phyloP scores from a whole-genome alignment of 1,140 invertebrate genomes.

The Bradynema listronoti region DNA sequence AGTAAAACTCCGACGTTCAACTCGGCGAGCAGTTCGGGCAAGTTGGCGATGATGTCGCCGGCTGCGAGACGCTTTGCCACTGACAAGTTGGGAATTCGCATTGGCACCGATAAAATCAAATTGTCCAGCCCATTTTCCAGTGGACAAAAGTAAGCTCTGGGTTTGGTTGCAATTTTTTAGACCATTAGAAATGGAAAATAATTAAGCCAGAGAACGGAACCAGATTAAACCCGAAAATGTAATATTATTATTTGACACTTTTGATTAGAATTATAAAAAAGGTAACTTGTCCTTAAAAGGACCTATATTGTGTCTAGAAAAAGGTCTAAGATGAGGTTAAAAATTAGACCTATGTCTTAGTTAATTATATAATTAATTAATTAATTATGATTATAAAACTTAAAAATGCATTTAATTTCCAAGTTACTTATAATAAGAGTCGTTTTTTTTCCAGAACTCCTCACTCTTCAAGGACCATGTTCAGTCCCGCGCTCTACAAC shows the following conservation, averaged over 20 bases:
- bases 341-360: not conserved
- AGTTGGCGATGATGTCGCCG: conserved; percentile 82
- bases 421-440: too few species aligned
- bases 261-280: not conserved
- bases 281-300: not conserved
- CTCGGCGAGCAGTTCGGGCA: conserved; percentile 62
- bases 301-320: not conserved
- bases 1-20: conserved; percentile 50
- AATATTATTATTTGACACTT: not conserved
- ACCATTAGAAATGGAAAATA: not conserved
- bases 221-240: not conserved
- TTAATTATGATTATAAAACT: too few species aligned
- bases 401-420: too few species aligned
- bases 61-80: conserved; percentile 77
- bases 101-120: conserved; percentile 22
- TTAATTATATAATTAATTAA: too few species aligned
- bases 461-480: conserved; percentile 10
- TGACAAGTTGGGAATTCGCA: conserved; percentile 60
- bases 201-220: not conserved
- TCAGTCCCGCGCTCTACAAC: conserved; percentile 28
- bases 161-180: not conserved
- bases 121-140: not conserved
- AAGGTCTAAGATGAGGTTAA: not conserved
- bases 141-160: not conserved
- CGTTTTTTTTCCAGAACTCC: conserved; percentile 13